Conservation (phyloP, 2,888 invertebrate genomes). For the Gymnocheta viridis region DNA sequence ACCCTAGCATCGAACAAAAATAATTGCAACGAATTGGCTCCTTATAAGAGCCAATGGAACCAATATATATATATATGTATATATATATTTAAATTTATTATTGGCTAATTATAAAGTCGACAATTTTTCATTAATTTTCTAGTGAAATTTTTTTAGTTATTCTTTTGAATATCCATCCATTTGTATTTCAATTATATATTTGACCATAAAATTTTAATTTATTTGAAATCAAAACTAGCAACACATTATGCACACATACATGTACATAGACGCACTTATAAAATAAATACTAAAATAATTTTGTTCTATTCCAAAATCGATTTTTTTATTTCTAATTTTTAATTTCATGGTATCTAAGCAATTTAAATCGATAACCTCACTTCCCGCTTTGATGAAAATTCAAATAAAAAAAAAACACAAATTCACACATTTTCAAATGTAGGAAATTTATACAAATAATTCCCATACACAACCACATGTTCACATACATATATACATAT, state of each 20-base stretch:
- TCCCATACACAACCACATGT: background rate
- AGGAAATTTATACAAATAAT: conserved; percentile 26
- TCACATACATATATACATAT: background rate
- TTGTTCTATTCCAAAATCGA: background rate
- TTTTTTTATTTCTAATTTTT: conserved; percentile 2
- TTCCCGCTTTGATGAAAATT: conserved; percentile 27
- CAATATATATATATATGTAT: no score
- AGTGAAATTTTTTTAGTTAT: background rate
- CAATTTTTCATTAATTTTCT: no score
- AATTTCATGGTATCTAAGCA: conserved; percentile 28
- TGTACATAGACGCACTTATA: background rate
- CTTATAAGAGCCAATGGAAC: no score
- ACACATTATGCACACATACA: background rate
- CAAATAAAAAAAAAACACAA: conserved; percentile 44
- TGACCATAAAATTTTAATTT: conserved; percentile 5
- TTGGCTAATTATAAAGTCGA: no score
- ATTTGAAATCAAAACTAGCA: background rate
- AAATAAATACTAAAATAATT: background rate
- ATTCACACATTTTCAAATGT: conserved; percentile 34
- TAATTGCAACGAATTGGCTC: no score
- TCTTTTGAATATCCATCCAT: background rate
- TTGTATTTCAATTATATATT: background rate
- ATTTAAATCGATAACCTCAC: conserved; percentile 32
- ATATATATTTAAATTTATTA: no score
- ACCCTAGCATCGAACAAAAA: no score